phyloP scores from a whole-genome alignment of 2,888 invertebrate species.

The Nysson spinosus region DNA sequence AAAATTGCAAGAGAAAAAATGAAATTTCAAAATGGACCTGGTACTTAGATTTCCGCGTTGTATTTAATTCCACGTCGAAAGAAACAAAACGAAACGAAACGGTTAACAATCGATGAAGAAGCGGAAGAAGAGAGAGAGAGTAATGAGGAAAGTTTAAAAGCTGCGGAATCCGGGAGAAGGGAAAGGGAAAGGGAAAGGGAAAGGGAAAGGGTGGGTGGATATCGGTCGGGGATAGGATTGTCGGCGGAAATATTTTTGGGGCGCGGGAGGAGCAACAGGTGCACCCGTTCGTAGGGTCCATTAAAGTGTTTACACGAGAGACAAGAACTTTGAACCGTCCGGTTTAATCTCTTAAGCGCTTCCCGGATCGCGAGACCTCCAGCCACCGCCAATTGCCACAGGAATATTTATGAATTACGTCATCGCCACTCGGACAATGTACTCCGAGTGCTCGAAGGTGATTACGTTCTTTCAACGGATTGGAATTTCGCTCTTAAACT shows the following conservation, averaged over 20 bases:
- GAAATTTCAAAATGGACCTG: too few species aligned
- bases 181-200: too few species aligned
- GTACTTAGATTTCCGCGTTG: too few species aligned
- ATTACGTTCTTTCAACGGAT: not conserved
- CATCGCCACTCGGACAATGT: slow-evolving; percentile 14
- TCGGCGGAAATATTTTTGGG: slow-evolving; percentile 58
- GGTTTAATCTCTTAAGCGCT: slow-evolving; percentile 60
- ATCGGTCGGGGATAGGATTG: too few species aligned
- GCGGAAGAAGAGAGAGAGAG: too few species aligned
- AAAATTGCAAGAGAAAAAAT: too few species aligned
- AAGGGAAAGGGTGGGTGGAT: too few species aligned
- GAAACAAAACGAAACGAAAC: too few species aligned
- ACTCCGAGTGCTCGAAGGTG: not conserved
- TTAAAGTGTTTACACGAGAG: slow-evolving; percentile 64
- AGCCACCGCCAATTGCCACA: slow-evolving; percentile 24
- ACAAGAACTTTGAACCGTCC: slow-evolving; percentile 64
- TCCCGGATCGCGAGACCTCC: slow-evolving; percentile 28
- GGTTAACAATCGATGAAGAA: too few species aligned
- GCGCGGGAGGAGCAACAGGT: slow-evolving; percentile 56
- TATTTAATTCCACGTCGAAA: too few species aligned
- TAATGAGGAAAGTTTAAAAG: too few species aligned
- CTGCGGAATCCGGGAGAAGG: too few species aligned
- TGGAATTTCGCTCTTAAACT: not conserved
- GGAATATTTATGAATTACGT: slow-evolving; percentile 55
- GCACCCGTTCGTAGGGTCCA: slow-evolving; percentile 53